A percentile compares a stretch with the other conserved stretches of the same genome.
phyloP scores from a whole-genome alignment of 2,797 vertebrate species.

The Myripristis jacobus region DNA sequence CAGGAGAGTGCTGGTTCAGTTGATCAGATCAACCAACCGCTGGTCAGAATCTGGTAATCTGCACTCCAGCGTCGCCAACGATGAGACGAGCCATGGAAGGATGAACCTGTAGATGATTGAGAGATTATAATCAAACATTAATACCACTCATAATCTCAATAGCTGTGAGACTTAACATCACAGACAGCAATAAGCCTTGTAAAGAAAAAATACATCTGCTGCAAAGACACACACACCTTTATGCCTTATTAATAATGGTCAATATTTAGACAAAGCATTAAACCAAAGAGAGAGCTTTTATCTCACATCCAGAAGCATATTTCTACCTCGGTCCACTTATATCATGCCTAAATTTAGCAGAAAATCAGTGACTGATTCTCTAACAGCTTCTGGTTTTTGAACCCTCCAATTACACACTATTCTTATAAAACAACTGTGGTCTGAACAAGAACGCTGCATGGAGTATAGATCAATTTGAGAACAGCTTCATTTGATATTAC shows the following conservation, averaged over 20 bases:
- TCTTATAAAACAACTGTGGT: neutral
- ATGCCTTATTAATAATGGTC: no score
- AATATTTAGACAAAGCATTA: neutral
- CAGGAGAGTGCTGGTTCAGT: conserved; percentile 62
- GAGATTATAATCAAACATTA: conserved; percentile 25
- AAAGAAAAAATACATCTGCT: neutral
- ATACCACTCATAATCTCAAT: conserved; percentile 5
- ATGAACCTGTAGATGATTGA: conserved; percentile 80
- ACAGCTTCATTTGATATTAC: neutral
- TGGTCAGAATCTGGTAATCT: conserved; percentile 85
- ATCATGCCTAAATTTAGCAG: neutral
- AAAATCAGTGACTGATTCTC: neutral
- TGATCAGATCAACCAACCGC: conserved; percentile 55
- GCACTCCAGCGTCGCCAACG: conserved; percentile 83
- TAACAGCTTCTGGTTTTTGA: neutral
- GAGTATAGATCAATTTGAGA: neutral
- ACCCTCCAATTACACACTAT: neutral
- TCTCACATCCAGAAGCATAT: neutral
- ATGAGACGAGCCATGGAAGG: conserved; percentile 84
- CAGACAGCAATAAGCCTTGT: neutral
- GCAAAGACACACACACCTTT: no score
- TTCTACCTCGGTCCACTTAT: neutral
- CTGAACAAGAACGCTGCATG: neutral
- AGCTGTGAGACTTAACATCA: neutral
- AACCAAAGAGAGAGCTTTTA: conserved; percentile 1